Percentiles rank a stretch among this genome's conserved stretches.
Conservation (phyloP, 2,797 vertebrate species). For the Tiaroga cobitis region DNA sequence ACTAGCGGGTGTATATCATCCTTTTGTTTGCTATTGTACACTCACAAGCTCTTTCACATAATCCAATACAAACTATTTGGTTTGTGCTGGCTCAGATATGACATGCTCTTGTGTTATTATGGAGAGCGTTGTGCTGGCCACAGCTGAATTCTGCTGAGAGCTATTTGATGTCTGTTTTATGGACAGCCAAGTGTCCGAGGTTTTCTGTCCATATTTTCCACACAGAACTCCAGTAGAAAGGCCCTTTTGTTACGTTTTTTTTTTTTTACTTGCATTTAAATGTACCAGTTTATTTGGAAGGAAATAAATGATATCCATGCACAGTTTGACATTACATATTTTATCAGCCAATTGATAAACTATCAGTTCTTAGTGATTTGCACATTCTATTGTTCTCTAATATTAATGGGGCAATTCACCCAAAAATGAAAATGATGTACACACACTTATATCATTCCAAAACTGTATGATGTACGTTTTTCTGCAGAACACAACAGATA, state of each 20-base stretch:
- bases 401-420: not conserved
- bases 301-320: not conserved
- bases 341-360: slow-evolving; percentile 1
- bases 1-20: slow-evolving; percentile 37
- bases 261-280: not conserved
- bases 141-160: slow-evolving; percentile 36
- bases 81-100: slow-evolving; percentile 42
- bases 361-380: not conserved
- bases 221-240: slow-evolving; percentile 14
- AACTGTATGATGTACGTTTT: not conserved
- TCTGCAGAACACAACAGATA: not conserved
- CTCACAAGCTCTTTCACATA: slow-evolving; percentile 32
- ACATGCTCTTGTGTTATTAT: slow-evolving; percentile 29
- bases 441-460: not conserved
- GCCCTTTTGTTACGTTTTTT: not conserved
- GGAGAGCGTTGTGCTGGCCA: slow-evolving; percentile 13
- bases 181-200: slow-evolving; percentile 29
- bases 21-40: slow-evolving; percentile 44
- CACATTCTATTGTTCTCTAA: not conserved
- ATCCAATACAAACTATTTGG: slow-evolving; percentile 40
- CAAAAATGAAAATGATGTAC: not conserved
- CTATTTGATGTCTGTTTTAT: slow-evolving; percentile 41
- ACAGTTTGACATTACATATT: not conserved
- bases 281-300: not conserved
- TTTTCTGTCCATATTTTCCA: slow-evolving; percentile 14